phyloP scores from a whole-genome alignment of 1,140 invertebrate species.

The Drosophila repleta region DNA sequence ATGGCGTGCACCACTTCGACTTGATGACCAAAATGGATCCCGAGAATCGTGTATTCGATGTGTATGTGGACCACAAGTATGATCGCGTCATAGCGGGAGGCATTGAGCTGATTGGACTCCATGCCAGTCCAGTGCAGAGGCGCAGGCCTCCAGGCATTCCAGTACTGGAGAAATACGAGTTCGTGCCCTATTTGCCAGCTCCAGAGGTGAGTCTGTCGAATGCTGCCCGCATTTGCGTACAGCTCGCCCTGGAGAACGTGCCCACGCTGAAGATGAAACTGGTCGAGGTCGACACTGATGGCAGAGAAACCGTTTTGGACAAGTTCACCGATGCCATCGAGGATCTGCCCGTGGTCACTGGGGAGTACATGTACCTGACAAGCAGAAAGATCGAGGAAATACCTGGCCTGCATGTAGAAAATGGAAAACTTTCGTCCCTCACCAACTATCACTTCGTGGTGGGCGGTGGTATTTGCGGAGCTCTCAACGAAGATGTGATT shows the following conservation, averaged over 20 bases:
- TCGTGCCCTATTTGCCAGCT: constrained; percentile 88
- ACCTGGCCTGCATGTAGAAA: constrained; percentile 86
- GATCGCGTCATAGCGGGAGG: constrained; percentile 88
- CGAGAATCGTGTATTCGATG: constrained; percentile 80
- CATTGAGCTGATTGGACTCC: constrained; percentile 92
- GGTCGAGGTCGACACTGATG: constrained; percentile 85
- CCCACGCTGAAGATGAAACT: constrained; percentile 88
- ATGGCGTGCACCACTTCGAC: constrained; percentile 88
- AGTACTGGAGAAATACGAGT: constrained; percentile 90
- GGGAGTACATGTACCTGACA: constrained; percentile 84
- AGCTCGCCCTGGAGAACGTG: constrained; percentile 92
- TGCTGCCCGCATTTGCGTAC: constrained; percentile 84
- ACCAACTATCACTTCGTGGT: constrained; percentile 86
- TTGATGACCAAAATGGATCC: constrained; percentile 78
- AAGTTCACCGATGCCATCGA: constrained; percentile 86
- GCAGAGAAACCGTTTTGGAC: constrained; percentile 84
- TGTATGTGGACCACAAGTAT: constrained; percentile 67
- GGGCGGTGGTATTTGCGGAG: constrained; percentile 78
- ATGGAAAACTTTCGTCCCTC: constrained; percentile 86
- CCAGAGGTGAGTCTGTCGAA: constrained; percentile 75
- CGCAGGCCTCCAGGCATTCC: constrained; percentile 87
- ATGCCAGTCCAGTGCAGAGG: constrained; percentile 91
- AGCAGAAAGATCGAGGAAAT: constrained; percentile 85
- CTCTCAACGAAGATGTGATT: constrained; percentile 33
- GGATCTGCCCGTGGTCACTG: constrained; percentile 86